Conservation (phyloP, 2,113 vertebrate genomes). For the Hoplias malabaricus region DNA sequence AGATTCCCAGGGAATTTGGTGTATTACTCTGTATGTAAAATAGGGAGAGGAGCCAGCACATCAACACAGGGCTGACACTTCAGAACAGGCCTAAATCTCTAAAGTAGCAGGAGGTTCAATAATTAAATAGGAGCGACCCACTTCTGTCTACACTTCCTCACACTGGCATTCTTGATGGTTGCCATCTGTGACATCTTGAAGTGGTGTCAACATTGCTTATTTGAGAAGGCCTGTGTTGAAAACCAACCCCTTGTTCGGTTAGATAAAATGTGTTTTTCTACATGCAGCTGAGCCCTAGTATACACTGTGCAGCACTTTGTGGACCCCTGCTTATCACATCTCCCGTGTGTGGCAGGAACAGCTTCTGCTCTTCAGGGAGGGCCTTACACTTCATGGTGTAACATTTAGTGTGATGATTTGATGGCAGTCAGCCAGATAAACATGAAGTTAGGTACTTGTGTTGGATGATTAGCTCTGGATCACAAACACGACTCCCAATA, state of each 20-base stretch:
- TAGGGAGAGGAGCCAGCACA: not conserved
- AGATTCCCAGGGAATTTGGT: not conserved
- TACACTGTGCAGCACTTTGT: too few relatives aligned
- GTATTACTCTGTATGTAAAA: not conserved
- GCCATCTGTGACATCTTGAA: not conserved
- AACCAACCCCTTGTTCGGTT: not conserved
- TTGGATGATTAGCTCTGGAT: too few relatives aligned
- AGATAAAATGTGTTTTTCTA: not conserved
- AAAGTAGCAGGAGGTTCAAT: not conserved
- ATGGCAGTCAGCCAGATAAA: too few relatives aligned
- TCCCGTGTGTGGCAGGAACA: too few relatives aligned
- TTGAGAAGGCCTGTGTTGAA: not conserved
- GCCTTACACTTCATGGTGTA: too few relatives aligned
- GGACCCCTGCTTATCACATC: too few relatives aligned
- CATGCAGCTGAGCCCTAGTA: not conserved
- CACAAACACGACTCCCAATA: too few relatives aligned
- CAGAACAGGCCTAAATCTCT: not conserved
- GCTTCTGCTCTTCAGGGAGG: too few relatives aligned
- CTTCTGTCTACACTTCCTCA: not conserved
- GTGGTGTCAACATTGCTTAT: not conserved
- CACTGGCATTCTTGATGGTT: not conserved
- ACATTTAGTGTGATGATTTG: too few relatives aligned
- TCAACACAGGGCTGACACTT: not conserved
- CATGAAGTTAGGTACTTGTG: too few relatives aligned
- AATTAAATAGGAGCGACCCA: not conserved